Conservation (phyloP, 2,888 invertebrate genomes). For the Scaptodrosophila latifasciaeformis region DNA sequence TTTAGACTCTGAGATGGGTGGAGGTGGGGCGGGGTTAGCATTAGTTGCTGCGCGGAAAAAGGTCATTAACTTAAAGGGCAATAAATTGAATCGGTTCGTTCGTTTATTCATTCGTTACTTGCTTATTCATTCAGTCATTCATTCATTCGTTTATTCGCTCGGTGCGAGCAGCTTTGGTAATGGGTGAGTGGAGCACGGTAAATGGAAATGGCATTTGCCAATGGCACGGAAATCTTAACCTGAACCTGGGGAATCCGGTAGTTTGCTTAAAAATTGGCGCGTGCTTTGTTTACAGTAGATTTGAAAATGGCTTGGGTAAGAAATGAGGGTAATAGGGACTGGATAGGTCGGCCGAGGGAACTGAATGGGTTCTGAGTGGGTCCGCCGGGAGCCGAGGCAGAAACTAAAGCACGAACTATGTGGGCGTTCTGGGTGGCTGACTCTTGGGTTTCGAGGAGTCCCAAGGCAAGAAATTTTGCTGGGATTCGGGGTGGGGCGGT, state of each 20-base stretch:
- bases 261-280: constrained; percentile 18
- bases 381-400: background rate
- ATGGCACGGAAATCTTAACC: too few relatives aligned
- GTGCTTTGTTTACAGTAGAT: constrained; percentile 46
- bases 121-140: too few relatives aligned
- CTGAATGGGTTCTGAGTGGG: background rate
- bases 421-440: constrained; percentile 47
- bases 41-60: constrained; percentile 21
- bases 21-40: constrained; percentile 21
- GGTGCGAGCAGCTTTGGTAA: too few relatives aligned
- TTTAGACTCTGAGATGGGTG: too few relatives aligned
- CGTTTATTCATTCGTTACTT: too few relatives aligned
- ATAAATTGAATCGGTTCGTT: constrained; percentile 27
- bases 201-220: background rate
- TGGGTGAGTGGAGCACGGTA: constrained; percentile 30
- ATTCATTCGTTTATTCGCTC: too few relatives aligned
- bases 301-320: constrained; percentile 25
- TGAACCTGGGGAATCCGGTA: constrained; percentile 11
- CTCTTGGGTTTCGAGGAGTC: constrained; percentile 13
- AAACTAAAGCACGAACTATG: constrained; percentile 28
- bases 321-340: too few relatives aligned
- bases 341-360: too few relatives aligned
- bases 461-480: background rate
- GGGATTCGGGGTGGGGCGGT: background rate
- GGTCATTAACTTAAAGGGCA: constrained; percentile 22